phyloP scores from a whole-genome alignment of 2,888 invertebrate species.

The Synanthedon formicaeformis region DNA sequence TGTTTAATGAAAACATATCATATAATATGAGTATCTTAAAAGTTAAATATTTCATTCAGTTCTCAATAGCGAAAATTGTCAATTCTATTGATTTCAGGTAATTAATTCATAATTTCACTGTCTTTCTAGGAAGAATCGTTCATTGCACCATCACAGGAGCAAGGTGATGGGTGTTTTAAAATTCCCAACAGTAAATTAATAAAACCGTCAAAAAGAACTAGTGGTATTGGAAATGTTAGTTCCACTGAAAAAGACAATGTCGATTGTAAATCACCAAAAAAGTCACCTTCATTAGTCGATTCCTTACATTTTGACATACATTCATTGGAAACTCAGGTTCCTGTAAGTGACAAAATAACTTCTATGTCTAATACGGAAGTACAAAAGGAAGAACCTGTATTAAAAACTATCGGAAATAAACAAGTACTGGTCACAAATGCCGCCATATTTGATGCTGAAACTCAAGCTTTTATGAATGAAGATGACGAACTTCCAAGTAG shows the following conservation, averaged over 20 bases:
- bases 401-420: conserved; percentile 28
- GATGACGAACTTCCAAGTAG: no score
- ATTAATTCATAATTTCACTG: background rate
- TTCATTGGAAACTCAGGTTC: conserved; percentile 39
- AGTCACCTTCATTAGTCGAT: conserved; percentile 34
- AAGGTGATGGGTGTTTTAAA: conserved; percentile 20
- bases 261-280: conserved; percentile 44
- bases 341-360: background rate
- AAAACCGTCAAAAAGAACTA: conserved; percentile 33
- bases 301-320: conserved; percentile 15
- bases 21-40: background rate
- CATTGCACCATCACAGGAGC: conserved; percentile 35
- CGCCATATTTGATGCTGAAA: conserved; percentile 13
- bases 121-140: conserved; percentile 54
- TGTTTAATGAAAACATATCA: background rate
- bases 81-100: no score
- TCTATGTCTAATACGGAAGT: conserved; percentile 6
- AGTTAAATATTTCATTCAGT: background rate
- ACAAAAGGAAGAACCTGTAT: conserved; percentile 8
- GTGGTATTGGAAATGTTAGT: conserved; percentile 34
- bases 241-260: conserved; percentile 38
- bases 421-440: conserved; percentile 23
- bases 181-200: conserved; percentile 31
- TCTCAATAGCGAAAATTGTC: no score
- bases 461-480: background rate